Percentiles rank a stretch among this genome's conserved stretches.
These are phyloP conservation scores for Cephalopterus ornatus DNA, from an alignment of 2,113 vertebrate genomes.

Conservation along the genomic window DNA sequence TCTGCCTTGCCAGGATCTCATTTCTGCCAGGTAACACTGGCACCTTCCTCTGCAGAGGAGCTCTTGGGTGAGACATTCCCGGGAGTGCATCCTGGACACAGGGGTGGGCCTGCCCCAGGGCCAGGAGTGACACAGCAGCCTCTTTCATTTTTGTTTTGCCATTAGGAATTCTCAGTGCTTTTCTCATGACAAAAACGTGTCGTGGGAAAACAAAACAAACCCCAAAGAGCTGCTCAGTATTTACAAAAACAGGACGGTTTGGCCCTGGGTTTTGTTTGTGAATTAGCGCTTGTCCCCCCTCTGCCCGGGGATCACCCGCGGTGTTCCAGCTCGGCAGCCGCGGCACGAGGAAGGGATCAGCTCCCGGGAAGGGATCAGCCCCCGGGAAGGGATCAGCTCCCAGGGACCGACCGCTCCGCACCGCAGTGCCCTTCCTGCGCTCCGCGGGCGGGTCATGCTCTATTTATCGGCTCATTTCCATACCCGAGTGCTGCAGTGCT, in stretches of 20 bases:
- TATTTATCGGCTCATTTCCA: background rate
- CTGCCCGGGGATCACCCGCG: background rate
- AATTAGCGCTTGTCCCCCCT: background rate
- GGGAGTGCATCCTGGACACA: background rate
- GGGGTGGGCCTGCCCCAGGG: background rate
- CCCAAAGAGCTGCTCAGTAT: background rate
- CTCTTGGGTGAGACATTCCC: background rate
- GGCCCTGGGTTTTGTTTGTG: background rate
- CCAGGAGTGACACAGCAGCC: background rate
- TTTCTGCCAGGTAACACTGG: rapidly evolving
- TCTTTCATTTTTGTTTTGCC: background rate
- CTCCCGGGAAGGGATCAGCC: background rate
- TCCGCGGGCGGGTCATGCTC: background rate
- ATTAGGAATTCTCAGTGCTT: background rate
- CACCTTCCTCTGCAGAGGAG: background rate
- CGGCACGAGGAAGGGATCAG: background rate
- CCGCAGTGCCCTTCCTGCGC: background rate
- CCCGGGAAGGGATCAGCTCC: background rate
- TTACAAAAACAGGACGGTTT: background rate
- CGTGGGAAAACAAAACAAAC: background rate
- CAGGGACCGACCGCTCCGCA: background rate
- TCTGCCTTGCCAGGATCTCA: background rate
- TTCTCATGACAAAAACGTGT: background rate
- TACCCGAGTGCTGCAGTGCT: background rate
- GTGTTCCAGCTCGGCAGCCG: background rate